These are phyloP conservation scores for Tiphia femorata DNA, from an alignment of 2,888 invertebrate species.

Conservation along the genomic window DNA sequence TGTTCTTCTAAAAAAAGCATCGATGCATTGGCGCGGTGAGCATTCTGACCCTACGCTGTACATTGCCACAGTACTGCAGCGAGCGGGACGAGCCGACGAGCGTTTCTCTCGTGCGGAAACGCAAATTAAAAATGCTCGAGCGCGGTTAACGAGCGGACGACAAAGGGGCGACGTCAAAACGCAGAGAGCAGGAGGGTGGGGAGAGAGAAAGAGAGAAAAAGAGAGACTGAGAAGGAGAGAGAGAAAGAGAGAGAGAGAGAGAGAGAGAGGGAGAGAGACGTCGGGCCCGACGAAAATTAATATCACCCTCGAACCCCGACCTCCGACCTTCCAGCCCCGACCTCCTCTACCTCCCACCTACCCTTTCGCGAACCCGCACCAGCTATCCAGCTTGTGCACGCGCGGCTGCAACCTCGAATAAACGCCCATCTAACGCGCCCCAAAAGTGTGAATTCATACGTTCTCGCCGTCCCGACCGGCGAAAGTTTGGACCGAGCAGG, in stretches of 20 bases:
- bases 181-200: slow-evolving; percentile 41
- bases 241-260: too few relatives aligned
- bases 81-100: background rate
- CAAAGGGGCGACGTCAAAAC: slow-evolving; percentile 54
- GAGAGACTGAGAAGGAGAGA: too few relatives aligned
- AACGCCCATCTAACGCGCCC: slow-evolving; percentile 38
- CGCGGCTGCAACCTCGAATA: slow-evolving; percentile 22
- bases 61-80: too few relatives aligned
- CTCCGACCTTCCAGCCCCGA: slow-evolving; percentile 9
- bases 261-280: too few relatives aligned
- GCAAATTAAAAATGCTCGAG: slow-evolving; percentile 56
- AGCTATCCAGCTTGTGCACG: slow-evolving; percentile 22
- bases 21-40: too few relatives aligned
- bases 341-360: slow-evolving; percentile 28
- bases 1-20: too few relatives aligned
- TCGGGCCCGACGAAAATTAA: slow-evolving; percentile 53
- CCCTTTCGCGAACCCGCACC: slow-evolving; percentile 18
- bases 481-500: slow-evolving; percentile 37
- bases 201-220: too few relatives aligned
- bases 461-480: slow-evolving; percentile 12
- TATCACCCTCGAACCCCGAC: slow-evolving; percentile 40
- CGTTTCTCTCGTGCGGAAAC: slow-evolving; percentile 44
- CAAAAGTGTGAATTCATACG: slow-evolving; percentile 44
- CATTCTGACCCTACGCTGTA: too few relatives aligned
- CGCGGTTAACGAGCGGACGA: slow-evolving; percentile 55